These are phyloP conservation scores for Pterobdella sp. DNA, from an alignment of 2,888 invertebrate genomes.

Conservation along the genomic window DNA sequence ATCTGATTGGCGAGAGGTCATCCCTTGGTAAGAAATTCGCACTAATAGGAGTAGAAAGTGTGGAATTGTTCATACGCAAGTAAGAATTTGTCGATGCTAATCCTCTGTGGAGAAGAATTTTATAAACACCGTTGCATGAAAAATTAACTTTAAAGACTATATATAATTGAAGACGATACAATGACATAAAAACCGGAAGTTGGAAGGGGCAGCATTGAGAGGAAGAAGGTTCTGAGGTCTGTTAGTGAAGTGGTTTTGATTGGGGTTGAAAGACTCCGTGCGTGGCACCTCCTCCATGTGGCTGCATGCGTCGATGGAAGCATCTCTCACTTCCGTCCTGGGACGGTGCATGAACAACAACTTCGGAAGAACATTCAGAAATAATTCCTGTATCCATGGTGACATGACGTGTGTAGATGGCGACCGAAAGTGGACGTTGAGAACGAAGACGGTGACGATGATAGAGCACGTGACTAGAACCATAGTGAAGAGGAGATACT, in stretches of 20 bases:
- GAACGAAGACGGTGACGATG: conserved; percentile 90
- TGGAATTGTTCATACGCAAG: neutral
- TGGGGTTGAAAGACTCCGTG: neutral
- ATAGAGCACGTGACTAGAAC: conserved; percentile 92
- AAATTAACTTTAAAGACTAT: neutral
- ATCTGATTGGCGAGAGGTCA: conserved; percentile 22
- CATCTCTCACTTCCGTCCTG: neutral
- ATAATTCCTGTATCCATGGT: conserved; percentile 88
- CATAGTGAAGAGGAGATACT: conserved; percentile 91
- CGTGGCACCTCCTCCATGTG: neutral
- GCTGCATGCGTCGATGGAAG: conserved; percentile 1
- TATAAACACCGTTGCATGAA: neutral
- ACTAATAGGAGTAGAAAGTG: neutral
- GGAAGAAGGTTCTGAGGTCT: conserved; percentile 3
- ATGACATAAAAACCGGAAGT: neutral
- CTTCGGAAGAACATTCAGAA: conserved; percentile 85
- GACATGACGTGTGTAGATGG: conserved; percentile 97
- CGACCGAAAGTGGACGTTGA: conserved; percentile 93
- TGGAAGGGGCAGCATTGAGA: conserved; percentile 12
- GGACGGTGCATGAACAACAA: conserved; percentile 85
- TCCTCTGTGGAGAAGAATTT: neutral
- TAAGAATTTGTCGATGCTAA: neutral
- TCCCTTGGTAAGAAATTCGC: conserved; percentile 1
- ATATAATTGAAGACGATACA: neutral
- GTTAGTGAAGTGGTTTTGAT: neutral